Evolutionary conservation across 2,888 invertebrate species (phyloP).

Genomic region (Graphium colonna): DNA sequence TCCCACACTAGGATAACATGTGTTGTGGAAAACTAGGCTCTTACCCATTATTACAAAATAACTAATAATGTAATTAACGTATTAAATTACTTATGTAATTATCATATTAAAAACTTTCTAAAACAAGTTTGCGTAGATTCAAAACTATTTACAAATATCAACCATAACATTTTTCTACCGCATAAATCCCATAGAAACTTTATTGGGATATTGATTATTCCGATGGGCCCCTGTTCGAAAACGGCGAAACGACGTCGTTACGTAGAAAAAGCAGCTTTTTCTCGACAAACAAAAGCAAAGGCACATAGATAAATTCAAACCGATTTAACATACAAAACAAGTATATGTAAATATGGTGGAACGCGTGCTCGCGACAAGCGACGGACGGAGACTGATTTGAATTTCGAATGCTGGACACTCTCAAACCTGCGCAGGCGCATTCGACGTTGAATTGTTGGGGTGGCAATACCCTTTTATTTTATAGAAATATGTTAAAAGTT

Average conservation of each 20-base stretch:
- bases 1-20: too few species aligned
- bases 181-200: not conserved
- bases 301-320: conserved; percentile 45
- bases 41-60: too few species aligned
- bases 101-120: too few species aligned
- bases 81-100: too few species aligned
- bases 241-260: conserved; percentile 61
- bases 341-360: conserved; percentile 67
- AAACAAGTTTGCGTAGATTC: too few species aligned
- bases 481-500: too few species aligned
- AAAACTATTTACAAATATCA: too few species aligned
- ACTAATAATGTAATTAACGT: too few species aligned
- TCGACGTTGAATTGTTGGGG: conserved; percentile 60
- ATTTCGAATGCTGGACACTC: conserved; percentile 61
- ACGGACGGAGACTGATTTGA: conserved; percentile 72
- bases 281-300: conserved; percentile 44
- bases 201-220: not conserved
- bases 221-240: conserved; percentile 17
- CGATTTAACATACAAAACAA: conserved; percentile 56
- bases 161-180: too few species aligned
- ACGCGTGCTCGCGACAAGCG: conserved; percentile 51
- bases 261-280: conserved; percentile 54
- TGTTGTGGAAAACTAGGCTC: too few species aligned
- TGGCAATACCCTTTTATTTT: too few species aligned
- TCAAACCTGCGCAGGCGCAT: conserved; percentile 57